A percentile compares a stretch with the other conserved stretches of the same genome.
These are phyloP conservation scores for Phengaris alcon DNA, from an alignment of 2,888 invertebrate species.

Conservation along the genomic window DNA sequence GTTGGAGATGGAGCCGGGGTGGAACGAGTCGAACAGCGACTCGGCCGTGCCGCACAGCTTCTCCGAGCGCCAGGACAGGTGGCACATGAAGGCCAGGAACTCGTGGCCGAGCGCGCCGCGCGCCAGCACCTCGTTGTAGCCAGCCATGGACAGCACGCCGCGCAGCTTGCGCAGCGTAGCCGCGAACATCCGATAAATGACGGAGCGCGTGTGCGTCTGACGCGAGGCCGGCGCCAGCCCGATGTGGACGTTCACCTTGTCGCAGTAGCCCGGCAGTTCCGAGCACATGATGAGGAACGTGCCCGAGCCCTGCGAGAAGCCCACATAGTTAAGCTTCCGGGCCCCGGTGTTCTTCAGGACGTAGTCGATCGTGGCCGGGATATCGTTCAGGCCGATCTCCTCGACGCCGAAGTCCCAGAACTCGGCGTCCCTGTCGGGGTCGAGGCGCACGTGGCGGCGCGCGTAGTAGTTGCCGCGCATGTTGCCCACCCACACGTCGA, in stretches of 20 bases:
- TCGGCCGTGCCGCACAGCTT: conserved; percentile 45
- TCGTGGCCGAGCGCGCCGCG: conserved; percentile 53
- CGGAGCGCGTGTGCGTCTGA: conserved; percentile 63
- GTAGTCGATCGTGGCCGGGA: conserved; percentile 81
- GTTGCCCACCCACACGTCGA: conserved; percentile 54
- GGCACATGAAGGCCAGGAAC: conserved; percentile 54
- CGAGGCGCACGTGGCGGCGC: conserved; percentile 66
- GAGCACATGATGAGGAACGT: conserved; percentile 83
- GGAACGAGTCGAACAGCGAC: conserved; percentile 48
- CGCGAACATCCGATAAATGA: conserved; percentile 42
- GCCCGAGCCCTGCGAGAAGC: conserved; percentile 87
- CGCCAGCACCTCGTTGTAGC: conserved; percentile 51
- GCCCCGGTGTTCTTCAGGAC: conserved; percentile 50
- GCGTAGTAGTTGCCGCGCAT: conserved; percentile 69
- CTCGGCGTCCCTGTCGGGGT: conserved; percentile 50
- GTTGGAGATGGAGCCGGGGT: conserved; percentile 54
- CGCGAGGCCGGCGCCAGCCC: conserved; percentile 82
- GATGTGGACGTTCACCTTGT: conserved; percentile 80
- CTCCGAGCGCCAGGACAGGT: conserved; percentile 45
- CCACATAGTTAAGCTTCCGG: conserved; percentile 72
- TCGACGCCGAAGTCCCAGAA: conserved; percentile 81
- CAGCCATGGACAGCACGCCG: conserved; percentile 41
- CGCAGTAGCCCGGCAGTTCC: conserved; percentile 81
- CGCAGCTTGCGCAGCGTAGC: conserved; percentile 42
- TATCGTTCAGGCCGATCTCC: conserved; percentile 86